These are phyloP conservation scores for Garra rufa DNA, from an alignment of 2,113 vertebrate genomes.

Conservation along the genomic window DNA sequence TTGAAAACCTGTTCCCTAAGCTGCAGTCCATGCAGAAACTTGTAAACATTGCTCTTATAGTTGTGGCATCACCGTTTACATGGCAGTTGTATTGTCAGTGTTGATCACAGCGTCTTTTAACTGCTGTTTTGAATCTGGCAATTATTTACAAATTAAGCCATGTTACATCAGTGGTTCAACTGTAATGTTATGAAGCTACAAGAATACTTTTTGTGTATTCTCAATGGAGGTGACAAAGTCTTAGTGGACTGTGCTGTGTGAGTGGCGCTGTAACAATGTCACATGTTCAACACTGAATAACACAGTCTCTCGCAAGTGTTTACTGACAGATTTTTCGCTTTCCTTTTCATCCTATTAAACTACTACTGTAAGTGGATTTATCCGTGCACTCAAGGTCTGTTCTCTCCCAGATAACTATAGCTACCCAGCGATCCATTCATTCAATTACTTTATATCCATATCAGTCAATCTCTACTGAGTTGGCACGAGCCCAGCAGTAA, in stretches of 20 bases:
- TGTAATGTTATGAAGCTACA: too few relatives aligned
- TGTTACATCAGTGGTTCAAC: too few relatives aligned
- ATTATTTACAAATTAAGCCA: too few relatives aligned
- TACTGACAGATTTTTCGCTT: background rate
- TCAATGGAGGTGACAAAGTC: background rate
- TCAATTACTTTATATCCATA: constrained; percentile 20
- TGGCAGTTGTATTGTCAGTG: too few relatives aligned
- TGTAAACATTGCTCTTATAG: too few relatives aligned
- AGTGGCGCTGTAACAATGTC: constrained; percentile 21
- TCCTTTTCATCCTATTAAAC: background rate
- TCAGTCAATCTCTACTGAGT: constrained; percentile 7
- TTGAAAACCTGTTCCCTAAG: too few relatives aligned
- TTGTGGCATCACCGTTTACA: too few relatives aligned
- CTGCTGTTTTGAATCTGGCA: too few relatives aligned
- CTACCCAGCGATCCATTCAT: constrained; percentile 10
- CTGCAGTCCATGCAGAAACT: too few relatives aligned
- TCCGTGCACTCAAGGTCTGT: constrained; percentile 12
- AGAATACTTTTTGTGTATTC: too few relatives aligned
- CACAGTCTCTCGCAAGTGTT: background rate
- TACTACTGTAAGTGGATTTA: constrained; percentile 1
- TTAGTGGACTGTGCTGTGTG: constrained; percentile 14
- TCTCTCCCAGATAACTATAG: constrained; percentile 18
- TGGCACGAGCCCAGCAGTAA: constrained; percentile 15
- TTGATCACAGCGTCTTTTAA: too few relatives aligned
- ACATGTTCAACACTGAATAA: constrained; percentile 14